A percentile compares a stretch with the other conserved stretches of the same genome.
phyloP scores from a whole-genome alignment of 92 coral and sea anemone genomes.

The Epizoanthus fatuus region DNA sequence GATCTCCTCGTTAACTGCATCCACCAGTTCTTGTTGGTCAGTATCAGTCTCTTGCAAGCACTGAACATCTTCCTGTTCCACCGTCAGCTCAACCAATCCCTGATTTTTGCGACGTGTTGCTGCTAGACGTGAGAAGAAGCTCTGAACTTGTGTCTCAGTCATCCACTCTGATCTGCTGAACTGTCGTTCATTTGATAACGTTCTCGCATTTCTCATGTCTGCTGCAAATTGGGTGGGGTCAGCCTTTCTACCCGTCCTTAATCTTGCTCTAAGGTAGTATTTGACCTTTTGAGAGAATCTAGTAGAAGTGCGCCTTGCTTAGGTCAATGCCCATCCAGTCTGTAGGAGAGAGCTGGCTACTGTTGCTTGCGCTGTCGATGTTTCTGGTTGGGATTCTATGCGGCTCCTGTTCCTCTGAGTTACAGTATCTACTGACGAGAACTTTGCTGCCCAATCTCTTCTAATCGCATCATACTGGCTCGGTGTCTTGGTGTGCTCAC shows the following conservation, averaged over 20 bases:
- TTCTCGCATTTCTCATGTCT: conserved; percentile 74
- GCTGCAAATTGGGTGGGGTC: conserved; percentile 74
- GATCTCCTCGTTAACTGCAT: conserved; percentile 42
- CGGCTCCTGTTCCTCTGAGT: conserved; percentile 4
- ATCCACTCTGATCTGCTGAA: conserved; percentile 70
- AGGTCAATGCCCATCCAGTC: conserved; percentile 75
- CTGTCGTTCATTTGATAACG: conserved; percentile 8
- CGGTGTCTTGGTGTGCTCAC: conserved; percentile 53
- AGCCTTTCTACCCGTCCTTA: conserved; percentile 76
- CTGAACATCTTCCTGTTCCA: conserved; percentile 60
- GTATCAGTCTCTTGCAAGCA: conserved; percentile 70
- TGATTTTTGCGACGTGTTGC: conserved; percentile 73
- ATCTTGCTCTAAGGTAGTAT: conserved; percentile 78
- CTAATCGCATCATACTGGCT: conserved; percentile 73
- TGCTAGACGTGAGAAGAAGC: conserved; percentile 76
- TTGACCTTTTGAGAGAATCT: conserved; percentile 77
- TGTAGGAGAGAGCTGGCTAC: conserved; percentile 40
- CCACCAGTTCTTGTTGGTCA: conserved; percentile 62
- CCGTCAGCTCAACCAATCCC: conserved; percentile 43
- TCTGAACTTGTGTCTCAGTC: conserved; percentile 70
- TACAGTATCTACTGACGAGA: conserved; percentile 64
- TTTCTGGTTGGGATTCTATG: not conserved
- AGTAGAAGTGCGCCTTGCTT: conserved; percentile 58
- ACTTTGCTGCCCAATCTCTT: conserved; percentile 77
- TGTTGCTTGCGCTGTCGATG: too few relatives aligned